Conservation (phyloP, 2,797 vertebrate genomes). For the Gallinago solitaria region DNA sequence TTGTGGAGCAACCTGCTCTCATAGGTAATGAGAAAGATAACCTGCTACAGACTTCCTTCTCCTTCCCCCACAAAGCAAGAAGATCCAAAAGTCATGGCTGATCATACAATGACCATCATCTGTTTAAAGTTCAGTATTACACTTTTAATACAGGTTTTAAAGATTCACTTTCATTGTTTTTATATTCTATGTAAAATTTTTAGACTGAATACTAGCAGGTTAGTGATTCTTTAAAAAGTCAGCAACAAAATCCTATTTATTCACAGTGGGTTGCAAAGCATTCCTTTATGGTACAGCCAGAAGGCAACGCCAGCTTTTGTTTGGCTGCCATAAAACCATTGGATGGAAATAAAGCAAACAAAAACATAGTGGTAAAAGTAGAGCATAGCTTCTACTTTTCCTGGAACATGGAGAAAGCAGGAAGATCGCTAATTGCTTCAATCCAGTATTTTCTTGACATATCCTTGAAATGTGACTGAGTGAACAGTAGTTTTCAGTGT, state of each 20-base stretch:
- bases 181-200: not conserved
- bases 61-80: not conserved
- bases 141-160: not conserved
- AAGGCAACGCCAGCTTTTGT: not conserved
- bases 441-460: not conserved
- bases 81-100: not conserved
- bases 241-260: not conserved
- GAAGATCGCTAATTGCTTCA: not conserved
- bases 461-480: not conserved
- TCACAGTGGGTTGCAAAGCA: not conserved
- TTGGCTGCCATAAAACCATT: not conserved
- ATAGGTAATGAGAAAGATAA: not conserved
- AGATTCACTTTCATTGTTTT: not conserved
- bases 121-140: not conserved
- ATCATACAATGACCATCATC: not conserved
- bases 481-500: not conserved
- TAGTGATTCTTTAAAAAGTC: not conserved
- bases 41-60: not conserved
- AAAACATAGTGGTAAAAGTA: not conserved
- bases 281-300: not conserved
- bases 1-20: not conserved
- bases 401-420: not conserved
- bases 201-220: not conserved
- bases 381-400: not conserved
- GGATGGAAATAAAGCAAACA: not conserved